Evolutionary conservation across 2,888 invertebrate species (phyloP), one percentile per base, ranked within the genome.

Genomic region (Catocala sponsa): DNA sequence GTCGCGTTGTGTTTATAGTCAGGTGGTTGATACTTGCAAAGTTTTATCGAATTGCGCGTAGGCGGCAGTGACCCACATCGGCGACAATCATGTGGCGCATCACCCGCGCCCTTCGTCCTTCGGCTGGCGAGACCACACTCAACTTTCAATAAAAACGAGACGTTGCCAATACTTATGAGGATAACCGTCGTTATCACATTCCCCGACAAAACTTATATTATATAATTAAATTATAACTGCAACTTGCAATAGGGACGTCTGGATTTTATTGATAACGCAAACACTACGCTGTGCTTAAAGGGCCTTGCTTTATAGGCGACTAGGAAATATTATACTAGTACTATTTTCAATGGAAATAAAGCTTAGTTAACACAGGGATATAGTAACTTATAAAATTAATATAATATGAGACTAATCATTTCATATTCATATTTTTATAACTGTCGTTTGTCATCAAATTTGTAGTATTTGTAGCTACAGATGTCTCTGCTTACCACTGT

Each of bases 41-140:
- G 91, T 94, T 92, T 89, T 91, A 91, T 93, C 88, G 91, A 89
- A 90, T 91, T 85, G 89, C 91, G 91, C 89, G 91, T 91, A 87
- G 90, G 88, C 91, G 92, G 86, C 89, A 90, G 89, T 94, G 94
- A 93, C 94, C 94, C 91, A 92, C 86, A 92, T 94, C 83, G 85
- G 74, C 75, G 82, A 80, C 80, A 83, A 85, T 81, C 83, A 81
- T 82, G 85, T 83, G 86, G 83, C 88, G 85, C 85, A 84, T 84
- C 85, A 83, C 87, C 86, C 86, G 86, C 86, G 80, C 86, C 89
- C 86, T 85, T 80, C 85, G 87, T 84, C 86, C 90, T 89, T 87
- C 86, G 75, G 53, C 58, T 51, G 59, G 33, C 64, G 71, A 81
- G 68, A 84, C 77, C 82, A 79, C 70, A 71, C 72, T 74, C 70